Conservation (phyloP, 92 coral and sea anemone genomes). For the Diadumene lineata region DNA sequence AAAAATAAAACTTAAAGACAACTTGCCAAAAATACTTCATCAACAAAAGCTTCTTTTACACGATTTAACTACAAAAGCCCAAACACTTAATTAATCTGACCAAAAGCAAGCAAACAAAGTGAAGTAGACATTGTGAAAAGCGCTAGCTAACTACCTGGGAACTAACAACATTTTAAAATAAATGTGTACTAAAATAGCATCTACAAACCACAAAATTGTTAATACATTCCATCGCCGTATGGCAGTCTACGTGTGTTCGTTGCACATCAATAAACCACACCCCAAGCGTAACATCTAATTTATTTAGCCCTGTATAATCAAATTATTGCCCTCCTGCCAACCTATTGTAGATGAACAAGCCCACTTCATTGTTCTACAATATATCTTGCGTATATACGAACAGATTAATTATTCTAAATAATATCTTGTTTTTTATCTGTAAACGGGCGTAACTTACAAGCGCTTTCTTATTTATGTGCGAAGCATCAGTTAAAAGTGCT, state of each 20-base stretch:
- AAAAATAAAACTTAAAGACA: no score
- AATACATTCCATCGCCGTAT: not conserved
- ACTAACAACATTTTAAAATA: no score
- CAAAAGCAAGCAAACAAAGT: no score
- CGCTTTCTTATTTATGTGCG: not conserved
- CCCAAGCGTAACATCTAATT: not conserved
- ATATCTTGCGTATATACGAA: not conserved
- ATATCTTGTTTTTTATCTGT: no score
- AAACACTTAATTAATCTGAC: no score
- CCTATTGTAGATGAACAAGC: not conserved
- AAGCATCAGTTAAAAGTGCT: not conserved
- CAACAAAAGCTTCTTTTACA: no score
- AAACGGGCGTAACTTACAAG: not conserved
- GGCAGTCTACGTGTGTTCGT: conserved; percentile 1
- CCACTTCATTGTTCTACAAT: not conserved
- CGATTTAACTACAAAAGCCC: no score
- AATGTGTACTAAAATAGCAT: no score
- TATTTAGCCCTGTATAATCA: conserved; percentile 6
- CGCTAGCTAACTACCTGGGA: no score
- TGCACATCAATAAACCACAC: not conserved
- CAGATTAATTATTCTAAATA: conserved; percentile 7
- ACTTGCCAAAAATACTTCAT: no score
- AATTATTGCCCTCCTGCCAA: not conserved
- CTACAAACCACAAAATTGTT: no score
- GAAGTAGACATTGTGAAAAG: no score